Base-by-base conservation (phyloP, 2,888 invertebrate genomes). In the Peribatodes rhomboidaria region DNA sequence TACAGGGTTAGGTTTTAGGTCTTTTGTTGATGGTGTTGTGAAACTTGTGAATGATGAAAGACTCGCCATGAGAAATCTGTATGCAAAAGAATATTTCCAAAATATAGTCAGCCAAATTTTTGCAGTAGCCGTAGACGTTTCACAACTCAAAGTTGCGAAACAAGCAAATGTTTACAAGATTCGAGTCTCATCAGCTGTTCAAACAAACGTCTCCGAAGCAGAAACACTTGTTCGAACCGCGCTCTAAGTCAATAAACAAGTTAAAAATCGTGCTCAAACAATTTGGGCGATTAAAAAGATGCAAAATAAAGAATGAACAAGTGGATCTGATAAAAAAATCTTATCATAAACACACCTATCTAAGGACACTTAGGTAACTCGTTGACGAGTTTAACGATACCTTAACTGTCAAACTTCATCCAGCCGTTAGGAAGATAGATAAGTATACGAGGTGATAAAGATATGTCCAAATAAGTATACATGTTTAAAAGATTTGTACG, bases 211-310 rank as follows among this genome's bases (percentile, higher is more conserved):
- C 42, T 35, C 13, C 39, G 41, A 46, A 63, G 33, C 22, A 50
- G 61, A 35, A 53, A 57, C 57, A 63, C 57, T 57, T 52, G 62
- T 57, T 9, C 61, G 50, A 50, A 56, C 52, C 37, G 44, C 35
- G 20, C 54, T 10, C 14, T 11, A 18, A 10, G 14, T 10, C 54
- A 61, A 47, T 31, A 61, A 61, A 55, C 55, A 61, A 42, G 14
- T 39, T 35, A 1, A 22, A 35, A 61, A 41, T 47, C 61, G 16
- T 22, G 61, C 27, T 42, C 16, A 14, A 11, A 2, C 50, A 14
- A 37, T 47, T 31, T 55, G 18, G 13, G 22, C 35, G 49, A 41
- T 9, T n/a, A 14, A 39, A 6, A 39, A 39, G 22, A n/a, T 22
- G 22, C 9, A 53, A 13, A 52, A 20, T 6, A 47, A 47, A 47